Percentiles rank a stretch among this genome's conserved stretches.
Evolutionary conservation across 2,888 invertebrate species (phyloP).

Genomic region (Macroteleia sp.): DNA sequence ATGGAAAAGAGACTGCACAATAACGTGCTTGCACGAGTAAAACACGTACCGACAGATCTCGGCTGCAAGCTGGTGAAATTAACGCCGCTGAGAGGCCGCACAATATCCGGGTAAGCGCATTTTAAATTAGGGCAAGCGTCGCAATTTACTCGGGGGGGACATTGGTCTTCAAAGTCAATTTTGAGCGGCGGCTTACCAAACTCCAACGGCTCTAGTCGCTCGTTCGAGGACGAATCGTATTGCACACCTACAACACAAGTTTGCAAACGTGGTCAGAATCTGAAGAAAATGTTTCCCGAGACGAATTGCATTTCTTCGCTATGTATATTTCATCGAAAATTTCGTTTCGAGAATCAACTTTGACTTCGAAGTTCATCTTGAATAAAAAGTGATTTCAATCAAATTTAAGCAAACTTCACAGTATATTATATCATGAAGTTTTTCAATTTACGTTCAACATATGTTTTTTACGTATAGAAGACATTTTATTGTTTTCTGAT

Average conservation of each 20-base stretch:
- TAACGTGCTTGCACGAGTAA: constrained; percentile 36
- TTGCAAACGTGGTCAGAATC: constrained; percentile 45
- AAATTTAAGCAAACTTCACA: too few species aligned
- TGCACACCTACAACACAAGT: constrained; percentile 51
- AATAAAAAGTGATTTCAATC: too few species aligned
- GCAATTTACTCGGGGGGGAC: constrained; percentile 86
- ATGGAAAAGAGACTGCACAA: constrained; percentile 22
- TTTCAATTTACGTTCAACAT: too few species aligned
- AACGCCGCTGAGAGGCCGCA: constrained; percentile 73
- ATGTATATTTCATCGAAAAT: constrained; percentile 10
- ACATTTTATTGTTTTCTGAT: too few species aligned
- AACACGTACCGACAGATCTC: constrained; percentile 75
- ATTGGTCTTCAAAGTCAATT: constrained; percentile 86
- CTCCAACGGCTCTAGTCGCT: constrained; percentile 79
- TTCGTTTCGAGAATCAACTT: constrained; percentile 19
- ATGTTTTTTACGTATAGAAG: too few species aligned
- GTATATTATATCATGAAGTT: too few species aligned
- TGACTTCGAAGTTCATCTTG: too few species aligned
- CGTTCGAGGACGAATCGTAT: constrained; percentile 34
- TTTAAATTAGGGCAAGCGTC: constrained; percentile 86
- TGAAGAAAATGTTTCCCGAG: constrained; percentile 15
- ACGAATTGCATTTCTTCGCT: not conserved
- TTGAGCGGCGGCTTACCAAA: constrained; percentile 88
- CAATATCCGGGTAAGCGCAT: constrained; percentile 77
- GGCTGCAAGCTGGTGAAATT: constrained; percentile 75